Base-by-base conservation (phyloP, 1,140 invertebrate genomes). In the Sinonovacula constricta region DNA sequence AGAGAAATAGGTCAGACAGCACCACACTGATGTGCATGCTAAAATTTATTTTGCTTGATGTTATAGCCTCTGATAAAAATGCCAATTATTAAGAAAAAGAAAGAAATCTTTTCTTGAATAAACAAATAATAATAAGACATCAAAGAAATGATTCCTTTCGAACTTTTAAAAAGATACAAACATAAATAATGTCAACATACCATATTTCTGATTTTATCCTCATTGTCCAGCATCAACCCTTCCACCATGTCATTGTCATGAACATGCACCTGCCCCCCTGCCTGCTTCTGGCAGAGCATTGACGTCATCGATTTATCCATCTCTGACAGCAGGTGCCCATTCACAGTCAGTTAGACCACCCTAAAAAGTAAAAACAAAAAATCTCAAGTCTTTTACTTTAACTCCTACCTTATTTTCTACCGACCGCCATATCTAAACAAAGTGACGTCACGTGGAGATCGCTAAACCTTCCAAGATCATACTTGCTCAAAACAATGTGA, bases 361-460 rank as follows among this genome's bases (percentile, higher is more conserved):
- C 34, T 34, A 72, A 36, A 63, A 22, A 49, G 15, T 33, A 45
- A 49, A 26, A 28, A 28, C n/a, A 33, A 57, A 14, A 51, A 34
- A n/a, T n/a, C n/a, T n/a, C n/a, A n/a, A n/a, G n/a, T n/a, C n/a
- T n/a, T n/a, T n/a, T n/a, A n/a, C n/a, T n/a, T n/a, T n/a, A n/a
- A n/a, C n/a, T n/a, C n/a, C n/a, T n/a, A n/a, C n/a, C n/a, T n/a
- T n/a, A n/a, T n/a, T n/a, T n/a, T 49, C 56, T 54, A 33, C 28
- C 72, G 63, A 63, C 74, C 77, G 84, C 84, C 84, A 85, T 85
- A 72, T 81, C 81, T 72, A 83, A 83, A 83, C 84, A 82, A 82
- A 79, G 60, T 82, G 82, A 83, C 84, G 84, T 85, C 84, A 83
- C 84, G 77, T 85, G 30, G 84, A 79, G 79, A 84, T 81, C 22